phyloP scores from a whole-genome alignment of 2,888 invertebrate genomes.

The Bursaphelenchus okinawaensis region DNA sequence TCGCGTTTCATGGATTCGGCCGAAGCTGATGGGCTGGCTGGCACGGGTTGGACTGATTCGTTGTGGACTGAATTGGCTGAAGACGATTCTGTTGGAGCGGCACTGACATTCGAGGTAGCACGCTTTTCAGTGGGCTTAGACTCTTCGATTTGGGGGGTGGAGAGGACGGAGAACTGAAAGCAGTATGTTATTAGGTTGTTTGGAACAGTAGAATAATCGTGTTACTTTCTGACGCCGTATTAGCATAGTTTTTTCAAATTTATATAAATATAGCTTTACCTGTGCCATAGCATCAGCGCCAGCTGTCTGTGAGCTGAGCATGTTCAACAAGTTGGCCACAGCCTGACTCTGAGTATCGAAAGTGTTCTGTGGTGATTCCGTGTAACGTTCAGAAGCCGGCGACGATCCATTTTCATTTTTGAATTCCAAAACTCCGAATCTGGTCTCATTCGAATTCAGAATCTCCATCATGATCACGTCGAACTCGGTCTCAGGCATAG shows the following conservation, averaged over 20 bases:
- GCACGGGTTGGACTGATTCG: background rate
- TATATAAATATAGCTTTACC: background rate
- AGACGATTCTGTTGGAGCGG: background rate
- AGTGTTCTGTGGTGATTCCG: background rate
- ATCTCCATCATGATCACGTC: background rate
- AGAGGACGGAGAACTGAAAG: background rate
- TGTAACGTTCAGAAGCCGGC: background rate
- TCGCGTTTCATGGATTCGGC: background rate
- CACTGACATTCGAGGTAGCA: background rate
- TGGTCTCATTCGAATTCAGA: background rate
- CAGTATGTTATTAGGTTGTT: no score
- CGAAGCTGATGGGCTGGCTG: background rate
- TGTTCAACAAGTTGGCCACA: background rate
- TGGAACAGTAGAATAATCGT: no score
- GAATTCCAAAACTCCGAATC: background rate
- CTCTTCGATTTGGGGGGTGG: background rate
- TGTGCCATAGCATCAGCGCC: background rate
- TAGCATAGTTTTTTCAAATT: no score
- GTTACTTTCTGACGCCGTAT: no score
- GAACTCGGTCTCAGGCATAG: background rate
- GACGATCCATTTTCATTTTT: background rate
- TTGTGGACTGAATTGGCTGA: background rate
- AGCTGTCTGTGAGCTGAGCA: background rate
- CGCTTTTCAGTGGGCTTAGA: background rate
- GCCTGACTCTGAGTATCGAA: background rate